Base-by-base conservation (phyloP, 2,888 invertebrate genomes). In the Hipparchia semele region DNA sequence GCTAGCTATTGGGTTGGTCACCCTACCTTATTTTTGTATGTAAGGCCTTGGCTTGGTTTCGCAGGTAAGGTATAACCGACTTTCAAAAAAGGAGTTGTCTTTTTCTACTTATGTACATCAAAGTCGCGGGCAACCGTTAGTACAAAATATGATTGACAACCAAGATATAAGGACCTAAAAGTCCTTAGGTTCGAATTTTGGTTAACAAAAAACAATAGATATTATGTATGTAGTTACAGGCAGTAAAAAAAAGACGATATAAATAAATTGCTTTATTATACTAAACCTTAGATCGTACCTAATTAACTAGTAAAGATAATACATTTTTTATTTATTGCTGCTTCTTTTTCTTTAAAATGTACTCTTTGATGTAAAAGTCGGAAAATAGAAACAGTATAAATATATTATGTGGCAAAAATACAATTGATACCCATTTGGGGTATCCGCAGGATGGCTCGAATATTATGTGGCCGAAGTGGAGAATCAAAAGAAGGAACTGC, bases 331-430 rank as follows among this genome's bases (percentile, higher is more conserved):
- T 62, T 81, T 84, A 81, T 75, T 73, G 78, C 87, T 87, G 78
- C 75, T 82, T 83, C 86, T 87, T 87, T 80, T 91, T 94, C 79
- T 94, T 94, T 71, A 87, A 81, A 72, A 96, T 85, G 82, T 97
- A 97, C n/a, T 95, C 87, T 80, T 95, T 95, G 77, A 95, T 94
- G 78, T 97, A 97, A 83, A 97, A 97, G 79, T 96, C 96, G 7
- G 91, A 87, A 85, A 97, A 97, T 53, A 97, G 87, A 74, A 95
- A 85, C 7, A 96, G 87, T 90, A 97, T 96, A 80, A 96, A 95
- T 68, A 95, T 83, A 83, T 96, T 96, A 84, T 97, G 96, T 0
- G 96, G 95, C 54, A 96, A 85, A 79, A 96, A 94, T 67, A 95
- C 73, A 68, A 94, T 89, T 0, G 94, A 90, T 0, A 94, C 87